phyloP scores from a whole-genome alignment of 1,140 invertebrate genomes.

The Macrobrachium rosenbergii region DNA sequence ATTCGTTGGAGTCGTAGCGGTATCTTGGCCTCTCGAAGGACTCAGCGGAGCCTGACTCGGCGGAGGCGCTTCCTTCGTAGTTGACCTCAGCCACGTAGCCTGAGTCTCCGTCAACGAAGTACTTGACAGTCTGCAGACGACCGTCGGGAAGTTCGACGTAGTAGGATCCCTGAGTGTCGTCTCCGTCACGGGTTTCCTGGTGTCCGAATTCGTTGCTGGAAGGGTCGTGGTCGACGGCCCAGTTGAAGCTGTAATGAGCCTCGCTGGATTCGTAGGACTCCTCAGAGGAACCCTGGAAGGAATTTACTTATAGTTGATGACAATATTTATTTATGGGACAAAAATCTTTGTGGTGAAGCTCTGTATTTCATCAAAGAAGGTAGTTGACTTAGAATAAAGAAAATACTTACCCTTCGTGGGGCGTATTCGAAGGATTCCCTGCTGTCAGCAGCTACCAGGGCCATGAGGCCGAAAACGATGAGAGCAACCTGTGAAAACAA shows the following conservation, averaged over 20 bases:
- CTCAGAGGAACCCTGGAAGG: not conserved
- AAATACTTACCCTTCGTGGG: too few relatives aligned
- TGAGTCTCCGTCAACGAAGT: not conserved
- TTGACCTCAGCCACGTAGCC: slow-evolving; percentile 14
- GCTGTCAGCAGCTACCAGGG: too few relatives aligned
- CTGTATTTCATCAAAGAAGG: too few relatives aligned
- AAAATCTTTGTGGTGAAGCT: too few relatives aligned
- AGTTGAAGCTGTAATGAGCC: slow-evolving; percentile 7
- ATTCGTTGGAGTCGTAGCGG: slow-evolving; percentile 13
- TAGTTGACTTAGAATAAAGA: too few relatives aligned
- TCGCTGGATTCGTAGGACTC: slow-evolving; percentile 16
- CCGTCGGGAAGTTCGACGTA: slow-evolving; percentile 7
- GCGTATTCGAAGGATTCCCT: too few relatives aligned
- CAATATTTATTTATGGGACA: too few relatives aligned
- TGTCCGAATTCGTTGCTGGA: slow-evolving; percentile 16
- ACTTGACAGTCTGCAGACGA: slow-evolving; percentile 17
- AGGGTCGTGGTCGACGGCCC: not conserved
- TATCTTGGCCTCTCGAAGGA: not conserved
- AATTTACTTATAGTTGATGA: not conserved
- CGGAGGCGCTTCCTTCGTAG: not conserved
- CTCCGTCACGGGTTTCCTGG: slow-evolving; percentile 7
- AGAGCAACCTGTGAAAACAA: too few relatives aligned
- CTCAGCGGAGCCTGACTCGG: not conserved
- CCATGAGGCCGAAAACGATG: too few relatives aligned
- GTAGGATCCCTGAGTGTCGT: slow-evolving; percentile 9